Conservation (phyloP, 1,140 invertebrate genomes). For the Drosophila willistoni region DNA sequence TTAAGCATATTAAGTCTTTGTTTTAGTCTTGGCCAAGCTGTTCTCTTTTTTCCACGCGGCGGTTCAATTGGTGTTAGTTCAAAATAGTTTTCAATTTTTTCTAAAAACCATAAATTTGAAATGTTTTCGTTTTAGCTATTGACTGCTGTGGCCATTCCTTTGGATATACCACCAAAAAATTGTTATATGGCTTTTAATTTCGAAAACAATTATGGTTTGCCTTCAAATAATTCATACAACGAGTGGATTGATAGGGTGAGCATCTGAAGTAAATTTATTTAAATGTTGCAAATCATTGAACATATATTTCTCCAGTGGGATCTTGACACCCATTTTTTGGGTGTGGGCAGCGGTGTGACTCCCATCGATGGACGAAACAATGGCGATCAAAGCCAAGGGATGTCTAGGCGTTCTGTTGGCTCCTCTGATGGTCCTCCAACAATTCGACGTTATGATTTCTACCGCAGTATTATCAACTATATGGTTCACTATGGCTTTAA, state of each 20-base stretch:
- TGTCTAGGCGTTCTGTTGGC: constrained; percentile 33
- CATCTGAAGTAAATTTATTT: not conserved
- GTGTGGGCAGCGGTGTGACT: constrained; percentile 68
- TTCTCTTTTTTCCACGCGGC: constrained; percentile 69
- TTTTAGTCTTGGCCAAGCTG: not conserved
- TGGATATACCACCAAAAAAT: constrained; percentile 86
- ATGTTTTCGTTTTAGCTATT: constrained; percentile 78
- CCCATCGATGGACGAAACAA: constrained; percentile 56
- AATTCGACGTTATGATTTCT: constrained; percentile 65
- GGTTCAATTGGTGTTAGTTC: constrained; percentile 66
- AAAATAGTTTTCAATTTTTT: not conserved
- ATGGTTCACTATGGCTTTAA: constrained; percentile 83
- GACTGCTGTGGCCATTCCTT: constrained; percentile 88
- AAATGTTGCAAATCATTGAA: not conserved
- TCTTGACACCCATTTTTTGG: constrained; percentile 57
- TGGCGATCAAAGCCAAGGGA: constrained; percentile 27
- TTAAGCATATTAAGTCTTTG: not conserved
- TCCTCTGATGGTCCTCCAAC: constrained; percentile 21
- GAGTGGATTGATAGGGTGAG: constrained; percentile 74
- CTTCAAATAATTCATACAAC: constrained; percentile 67
- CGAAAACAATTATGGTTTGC: constrained; percentile 88
- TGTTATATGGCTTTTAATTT: constrained; percentile 90
- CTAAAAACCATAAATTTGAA: not conserved
- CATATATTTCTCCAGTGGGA: constrained; percentile 59
- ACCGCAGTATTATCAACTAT: constrained; percentile 67